Base-by-base conservation (phyloP, 2,113 vertebrate species). In the Chloropsis cyanopogon region DNA sequence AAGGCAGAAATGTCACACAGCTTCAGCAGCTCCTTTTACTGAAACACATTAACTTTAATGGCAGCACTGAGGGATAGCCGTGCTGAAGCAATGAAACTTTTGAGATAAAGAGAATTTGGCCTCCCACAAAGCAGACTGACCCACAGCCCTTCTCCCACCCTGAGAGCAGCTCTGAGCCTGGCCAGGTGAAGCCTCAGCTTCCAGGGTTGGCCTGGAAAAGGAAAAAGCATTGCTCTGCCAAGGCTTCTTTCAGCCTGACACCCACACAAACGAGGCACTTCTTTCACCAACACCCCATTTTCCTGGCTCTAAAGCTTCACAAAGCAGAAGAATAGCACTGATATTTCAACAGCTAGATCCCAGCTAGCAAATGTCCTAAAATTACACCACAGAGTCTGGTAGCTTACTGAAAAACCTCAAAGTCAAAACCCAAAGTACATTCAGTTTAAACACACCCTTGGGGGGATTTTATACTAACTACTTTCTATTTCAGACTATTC, bases 401-500 rank as follows among this genome's bases (percentile, higher is more conserved):
- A 77, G 86, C 82, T 95, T 63, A 85, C 54, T 93, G 35, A 91
- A 92, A 94, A 94, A 37, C 75, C 68, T 88, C 92, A 96, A 95
- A 86, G 89, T 96, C 94, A 96, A 96, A 97, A 92, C 79, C 73
- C 90, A 84, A 80, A 96, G 95, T 75, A 94, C 84, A 90, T 92
- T 92, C 73, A 84, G 84, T 90, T 96, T 91, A 95, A 96, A 96
- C 39, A 84, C 70, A 82, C 92, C 93, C 92, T 83, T 92, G 88
- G 93, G 95, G 92, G 78, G 71, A 91, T 93, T 96, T 96, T 82
- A 91, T 83, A 88, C 90, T 84, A 95, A 94, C 88, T 92, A 88
- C 78, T 95, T 97, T 97, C 95, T 97, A 95, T 97, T 97, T 96
- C 93, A 95, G 87, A 96, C 92, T 82, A 92, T 72, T 87, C 93